Conservation (phyloP, 2,797 vertebrate species). For the Acanthis flammea region DNA sequence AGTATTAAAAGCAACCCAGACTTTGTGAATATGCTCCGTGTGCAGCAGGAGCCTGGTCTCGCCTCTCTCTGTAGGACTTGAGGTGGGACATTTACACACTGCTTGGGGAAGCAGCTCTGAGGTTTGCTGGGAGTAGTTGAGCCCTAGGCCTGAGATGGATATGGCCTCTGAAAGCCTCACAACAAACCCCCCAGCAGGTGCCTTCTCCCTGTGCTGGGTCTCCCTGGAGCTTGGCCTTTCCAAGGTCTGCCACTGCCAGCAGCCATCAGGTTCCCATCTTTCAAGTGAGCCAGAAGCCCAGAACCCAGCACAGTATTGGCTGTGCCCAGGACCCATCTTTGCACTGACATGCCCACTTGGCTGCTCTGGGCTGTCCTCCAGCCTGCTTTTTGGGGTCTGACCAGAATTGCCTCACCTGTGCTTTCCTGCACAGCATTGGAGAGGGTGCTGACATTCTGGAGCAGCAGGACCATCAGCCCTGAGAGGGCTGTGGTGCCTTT, state of each 20-base stretch:
- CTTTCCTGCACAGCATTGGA: background rate
- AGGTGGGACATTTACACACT: background rate
- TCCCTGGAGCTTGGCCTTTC: background rate
- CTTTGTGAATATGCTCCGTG: background rate
- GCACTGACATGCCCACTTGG: background rate
- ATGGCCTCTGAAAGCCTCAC: background rate
- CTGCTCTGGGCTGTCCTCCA: background rate
- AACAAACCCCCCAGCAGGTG: background rate
- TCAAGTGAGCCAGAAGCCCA: background rate
- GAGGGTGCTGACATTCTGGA: background rate
- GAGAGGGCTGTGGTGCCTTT: background rate
- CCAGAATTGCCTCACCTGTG: background rate
- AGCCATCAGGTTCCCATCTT: background rate
- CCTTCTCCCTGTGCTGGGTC: background rate
- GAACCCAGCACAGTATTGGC: fast-evolving
- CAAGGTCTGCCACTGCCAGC: background rate
- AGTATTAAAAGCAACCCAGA: background rate
- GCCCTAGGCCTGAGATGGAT: background rate
- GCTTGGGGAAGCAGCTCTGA: background rate
- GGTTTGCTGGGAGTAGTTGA: background rate
- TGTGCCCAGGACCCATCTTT: background rate
- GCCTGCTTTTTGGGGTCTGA: background rate
- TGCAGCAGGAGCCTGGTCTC: background rate
- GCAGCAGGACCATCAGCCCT: background rate
- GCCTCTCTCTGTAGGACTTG: background rate